Conservation (phyloP, 92 coral and sea anemone genomes). For the Bergia sp. region DNA sequence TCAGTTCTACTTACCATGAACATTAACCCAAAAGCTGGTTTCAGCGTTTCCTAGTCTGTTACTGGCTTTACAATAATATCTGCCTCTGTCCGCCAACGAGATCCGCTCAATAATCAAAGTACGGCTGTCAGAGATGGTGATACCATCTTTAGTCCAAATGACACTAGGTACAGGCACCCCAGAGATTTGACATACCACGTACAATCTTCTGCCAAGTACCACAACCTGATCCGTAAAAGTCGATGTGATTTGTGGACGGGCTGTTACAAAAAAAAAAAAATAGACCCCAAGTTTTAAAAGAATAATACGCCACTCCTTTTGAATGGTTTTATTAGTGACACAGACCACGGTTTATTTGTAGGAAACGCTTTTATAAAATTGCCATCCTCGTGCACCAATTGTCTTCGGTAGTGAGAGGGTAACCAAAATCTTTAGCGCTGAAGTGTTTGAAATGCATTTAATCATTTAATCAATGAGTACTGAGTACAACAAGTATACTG, state of each 20-base stretch:
- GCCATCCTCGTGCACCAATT: too few species aligned
- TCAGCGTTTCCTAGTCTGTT: neutral
- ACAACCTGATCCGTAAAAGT: neutral
- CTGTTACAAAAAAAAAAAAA: too few species aligned
- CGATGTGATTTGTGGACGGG: neutral
- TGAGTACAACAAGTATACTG: too few species aligned
- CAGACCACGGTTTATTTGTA: too few species aligned
- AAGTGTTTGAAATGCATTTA: too few species aligned
- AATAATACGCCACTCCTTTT: too few species aligned
- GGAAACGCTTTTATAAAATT: too few species aligned
- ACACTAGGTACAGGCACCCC: neutral
- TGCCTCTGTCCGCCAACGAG: neutral
- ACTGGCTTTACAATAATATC: neutral
- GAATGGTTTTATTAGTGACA: too few species aligned
- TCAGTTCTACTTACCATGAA: neutral
- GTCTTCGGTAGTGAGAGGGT: too few species aligned
- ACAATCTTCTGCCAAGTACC: neutral
- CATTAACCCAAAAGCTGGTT: neutral
- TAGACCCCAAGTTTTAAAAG: too few species aligned
- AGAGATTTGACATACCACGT: neutral
- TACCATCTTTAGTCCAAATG: neutral
- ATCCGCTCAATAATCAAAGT: neutral
- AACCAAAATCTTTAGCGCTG: too few species aligned
- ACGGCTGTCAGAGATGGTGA: neutral
- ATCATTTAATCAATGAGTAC: too few species aligned